phyloP scores from a whole-genome alignment of 1,140 invertebrate genomes.

The Sitophilus oryzae region DNA sequence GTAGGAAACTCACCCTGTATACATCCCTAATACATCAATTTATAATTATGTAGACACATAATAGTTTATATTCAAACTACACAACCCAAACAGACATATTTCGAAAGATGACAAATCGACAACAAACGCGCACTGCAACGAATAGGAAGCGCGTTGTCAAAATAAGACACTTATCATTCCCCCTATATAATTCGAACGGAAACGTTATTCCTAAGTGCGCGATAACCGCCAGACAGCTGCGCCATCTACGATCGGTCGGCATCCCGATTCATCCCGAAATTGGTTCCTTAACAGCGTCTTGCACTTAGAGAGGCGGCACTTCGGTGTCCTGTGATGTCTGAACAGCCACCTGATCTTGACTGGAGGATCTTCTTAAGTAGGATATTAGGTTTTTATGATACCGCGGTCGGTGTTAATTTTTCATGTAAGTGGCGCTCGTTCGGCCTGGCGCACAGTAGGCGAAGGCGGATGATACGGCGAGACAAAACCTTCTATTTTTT shows the following conservation, averaged over 20 bases:
- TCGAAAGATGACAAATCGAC: no score
- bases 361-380: constrained; percentile 12
- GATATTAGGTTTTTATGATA: constrained; percentile 21
- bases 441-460: no score
- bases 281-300: constrained; percentile 15
- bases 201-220: constrained; percentile 9
- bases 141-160: no score
- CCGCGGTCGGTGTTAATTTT: constrained; percentile 14
- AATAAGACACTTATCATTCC: no score
- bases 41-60: no score
- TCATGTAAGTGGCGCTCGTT: no score
- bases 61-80: no score
- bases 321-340: constrained; percentile 7
- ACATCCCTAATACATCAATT: no score
- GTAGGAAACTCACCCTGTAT: no score
- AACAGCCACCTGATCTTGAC: constrained; percentile 17
- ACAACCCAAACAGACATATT: constrained; percentile 15
- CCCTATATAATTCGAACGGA: background rate
- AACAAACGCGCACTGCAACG: no score
- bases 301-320: constrained; percentile 18
- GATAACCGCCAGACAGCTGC: constrained; percentile 13
- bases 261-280: constrained; percentile 9
- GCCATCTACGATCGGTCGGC: background rate
- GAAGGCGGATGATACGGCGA: no score
- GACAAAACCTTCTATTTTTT: no score